Evolutionary conservation across 2,888 invertebrate genomes (phyloP), one percentile per base, ranked within the genome.

Genomic region (Sesia bembeciformis): DNA sequence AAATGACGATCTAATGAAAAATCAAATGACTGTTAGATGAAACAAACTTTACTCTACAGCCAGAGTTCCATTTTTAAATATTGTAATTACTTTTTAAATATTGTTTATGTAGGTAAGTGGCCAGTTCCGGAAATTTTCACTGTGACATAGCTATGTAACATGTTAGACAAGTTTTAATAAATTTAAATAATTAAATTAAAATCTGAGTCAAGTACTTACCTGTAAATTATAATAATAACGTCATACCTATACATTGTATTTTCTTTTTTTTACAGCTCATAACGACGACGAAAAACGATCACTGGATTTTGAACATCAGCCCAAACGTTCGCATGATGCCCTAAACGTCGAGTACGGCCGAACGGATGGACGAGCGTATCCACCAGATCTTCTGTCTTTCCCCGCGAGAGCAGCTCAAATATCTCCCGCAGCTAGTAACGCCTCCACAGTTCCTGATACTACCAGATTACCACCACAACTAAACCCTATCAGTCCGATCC

Each of bases 351-450:
- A 90, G 77, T 80, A 91, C 51, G 90, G 90, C n/a, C 91, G 91
- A 50, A 90, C 90, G 39, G 84, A 84, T 54, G 91, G 90, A 57
- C 85, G 92, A 7, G 92, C 93, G 39, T 92, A 95, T 73, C 95
- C 96, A 39, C 96, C 96, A 0, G 96, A 96, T 74, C 88, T 96
- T 5, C 85, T 96, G 58, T 93, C 96, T 1, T 96, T 96, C 76
- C 94, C 94, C 3, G 91, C 93, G 0, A 91, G 93, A 62, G 92
- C 92, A 52, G 90, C 91, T 0, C 94, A 94, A 69, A 92, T 94
- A 54, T 94, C 94, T 1, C 95, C 95, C 5, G 94, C 95, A 56
- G 95, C 95, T 5, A 95, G 95, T 70, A 95, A 94, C 56, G 94
- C 94, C 4, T 96, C 96, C 3, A 96, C 96, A 7, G 94, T 94